Percentiles rank a stretch among this genome's conserved stretches.
Evolutionary conservation across 2,113 vertebrate species (phyloP).

Genomic region (Osmerus mordax): DNA sequence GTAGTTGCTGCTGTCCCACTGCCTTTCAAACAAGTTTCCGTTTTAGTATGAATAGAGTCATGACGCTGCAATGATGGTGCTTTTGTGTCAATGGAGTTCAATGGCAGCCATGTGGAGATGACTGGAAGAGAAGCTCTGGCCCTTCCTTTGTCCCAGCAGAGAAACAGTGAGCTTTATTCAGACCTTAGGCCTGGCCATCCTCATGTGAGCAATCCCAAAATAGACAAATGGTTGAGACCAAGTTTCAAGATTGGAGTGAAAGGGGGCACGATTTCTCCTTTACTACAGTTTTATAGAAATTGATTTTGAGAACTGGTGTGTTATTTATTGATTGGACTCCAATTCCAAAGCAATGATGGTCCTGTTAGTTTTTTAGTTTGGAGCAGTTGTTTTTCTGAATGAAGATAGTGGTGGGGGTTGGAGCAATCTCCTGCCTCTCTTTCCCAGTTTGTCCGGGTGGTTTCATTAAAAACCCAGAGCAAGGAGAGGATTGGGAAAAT

Average conservation of each 20-base stretch:
- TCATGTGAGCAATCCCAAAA: constrained; percentile 70
- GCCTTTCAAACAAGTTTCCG: constrained; percentile 38
- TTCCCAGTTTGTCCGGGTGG: constrained; percentile 29
- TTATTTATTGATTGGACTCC: not conserved
- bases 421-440: constrained; percentile 13
- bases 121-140: constrained; percentile 50
- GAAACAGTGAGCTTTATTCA: constrained; percentile 68
- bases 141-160: constrained; percentile 62
- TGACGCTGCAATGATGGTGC: constrained; percentile 52
- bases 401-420: not conserved
- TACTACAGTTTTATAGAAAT: constrained; percentile 1
- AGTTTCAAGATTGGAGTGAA: constrained; percentile 48
- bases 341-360: too few relatives aligned
- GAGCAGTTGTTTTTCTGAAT: not conserved
- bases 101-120: constrained; percentile 63
- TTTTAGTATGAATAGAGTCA: constrained; percentile 63
- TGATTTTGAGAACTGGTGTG: not conserved
- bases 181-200: constrained; percentile 55
- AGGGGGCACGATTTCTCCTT: not conserved
- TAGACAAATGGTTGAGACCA: constrained; percentile 62
- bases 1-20: constrained; percentile 30
- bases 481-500: constrained; percentile 53
- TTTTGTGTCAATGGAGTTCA: constrained; percentile 64
- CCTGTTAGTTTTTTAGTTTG: not conserved
- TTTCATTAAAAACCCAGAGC: constrained; percentile 49